phyloP scores from a whole-genome alignment of 2,113 vertebrate genomes.

The Corythornis cristatus region DNA sequence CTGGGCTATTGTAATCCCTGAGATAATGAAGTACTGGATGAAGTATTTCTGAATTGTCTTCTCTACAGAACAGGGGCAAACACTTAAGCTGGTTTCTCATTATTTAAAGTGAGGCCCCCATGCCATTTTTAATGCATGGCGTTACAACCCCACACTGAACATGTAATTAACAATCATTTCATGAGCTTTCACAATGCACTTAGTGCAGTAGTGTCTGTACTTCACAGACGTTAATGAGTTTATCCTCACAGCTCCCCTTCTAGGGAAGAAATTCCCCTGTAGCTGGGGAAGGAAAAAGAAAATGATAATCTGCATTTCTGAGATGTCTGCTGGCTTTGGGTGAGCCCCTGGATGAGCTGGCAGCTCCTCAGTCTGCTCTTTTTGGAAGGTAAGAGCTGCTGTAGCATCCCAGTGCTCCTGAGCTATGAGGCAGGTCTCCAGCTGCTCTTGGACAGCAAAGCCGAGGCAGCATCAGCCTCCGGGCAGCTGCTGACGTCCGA shows the following conservation, averaged over 20 bases:
- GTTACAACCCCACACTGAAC: background rate
- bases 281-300: background rate
- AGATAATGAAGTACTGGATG: background rate
- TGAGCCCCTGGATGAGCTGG: background rate
- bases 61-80: background rate
- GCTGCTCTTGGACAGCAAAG: background rate
- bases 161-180: constrained; percentile 4
- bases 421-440: background rate
- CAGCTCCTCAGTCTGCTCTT: background rate
- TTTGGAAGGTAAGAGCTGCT: accelerated
- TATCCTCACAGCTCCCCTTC: background rate
- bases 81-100: background rate
- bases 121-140: background rate
- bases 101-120: constrained; percentile 14
- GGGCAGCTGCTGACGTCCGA: background rate
- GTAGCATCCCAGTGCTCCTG: background rate
- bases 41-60: background rate
- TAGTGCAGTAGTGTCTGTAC: background rate
- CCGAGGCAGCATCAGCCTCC: background rate
- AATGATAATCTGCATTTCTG: background rate
- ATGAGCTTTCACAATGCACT: background rate
- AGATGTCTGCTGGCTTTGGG: background rate
- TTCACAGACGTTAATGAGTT: constrained; percentile 36
- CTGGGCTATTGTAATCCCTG: background rate
- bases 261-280: background rate